Conservation (phyloP, 1,140 invertebrate genomes). For the Pollicipes pollicipes region DNA sequence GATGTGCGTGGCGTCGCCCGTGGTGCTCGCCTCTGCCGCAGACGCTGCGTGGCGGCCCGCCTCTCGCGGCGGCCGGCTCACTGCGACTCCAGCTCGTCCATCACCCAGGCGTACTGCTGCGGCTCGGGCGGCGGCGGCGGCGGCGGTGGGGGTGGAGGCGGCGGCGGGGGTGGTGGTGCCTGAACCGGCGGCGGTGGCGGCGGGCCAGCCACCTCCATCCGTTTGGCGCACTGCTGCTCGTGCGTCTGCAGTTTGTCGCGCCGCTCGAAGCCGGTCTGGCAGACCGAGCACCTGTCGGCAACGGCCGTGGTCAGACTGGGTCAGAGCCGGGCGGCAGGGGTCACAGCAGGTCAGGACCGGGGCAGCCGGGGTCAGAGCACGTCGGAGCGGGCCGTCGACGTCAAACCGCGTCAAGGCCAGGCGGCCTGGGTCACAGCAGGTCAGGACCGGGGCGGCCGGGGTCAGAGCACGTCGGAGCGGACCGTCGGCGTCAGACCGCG, state of each 20-base stretch:
- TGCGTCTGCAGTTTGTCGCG: background rate
- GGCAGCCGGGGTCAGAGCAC: too few species aligned
- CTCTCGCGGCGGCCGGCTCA: too few species aligned
- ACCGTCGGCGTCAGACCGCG: too few species aligned
- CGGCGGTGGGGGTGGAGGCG: too few species aligned
- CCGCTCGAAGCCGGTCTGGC: background rate
- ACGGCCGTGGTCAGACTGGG: background rate
- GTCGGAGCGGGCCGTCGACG: too few species aligned
- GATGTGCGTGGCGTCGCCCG: too few species aligned
- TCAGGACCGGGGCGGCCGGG: background rate
- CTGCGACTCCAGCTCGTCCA: background rate
- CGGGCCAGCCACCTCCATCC: background rate
- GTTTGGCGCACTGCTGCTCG: background rate
- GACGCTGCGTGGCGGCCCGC: too few species aligned
- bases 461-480: background rate
- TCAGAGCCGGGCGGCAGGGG: background rate
- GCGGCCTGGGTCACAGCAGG: background rate
- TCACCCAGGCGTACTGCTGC: background rate
- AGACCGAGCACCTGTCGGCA: background rate
- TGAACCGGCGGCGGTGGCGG: too few species aligned
- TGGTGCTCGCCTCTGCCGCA: too few species aligned
- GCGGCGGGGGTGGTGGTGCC: too few species aligned
- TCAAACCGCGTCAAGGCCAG: too few species aligned
- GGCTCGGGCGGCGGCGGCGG: background rate
- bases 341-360: background rate